Percentiles rank a stretch among this genome's conserved stretches.
Evolutionary conservation across 2,113 vertebrate species (phyloP).

Genomic region (Prionailurus bengalensis): DNA sequence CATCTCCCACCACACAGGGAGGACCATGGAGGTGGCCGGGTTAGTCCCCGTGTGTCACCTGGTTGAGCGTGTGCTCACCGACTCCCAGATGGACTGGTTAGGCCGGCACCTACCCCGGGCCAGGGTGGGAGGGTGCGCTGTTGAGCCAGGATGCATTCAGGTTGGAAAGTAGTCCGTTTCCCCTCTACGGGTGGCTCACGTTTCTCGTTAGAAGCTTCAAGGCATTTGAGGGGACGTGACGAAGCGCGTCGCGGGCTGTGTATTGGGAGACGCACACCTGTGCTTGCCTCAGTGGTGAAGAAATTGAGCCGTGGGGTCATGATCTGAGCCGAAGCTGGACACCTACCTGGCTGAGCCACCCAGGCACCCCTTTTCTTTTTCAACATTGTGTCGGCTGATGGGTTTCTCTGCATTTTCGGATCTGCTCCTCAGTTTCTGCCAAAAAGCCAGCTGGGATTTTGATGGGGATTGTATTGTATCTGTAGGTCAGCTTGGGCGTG

Average conservation of each 20-base stretch:
- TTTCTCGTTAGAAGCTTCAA: background rate
- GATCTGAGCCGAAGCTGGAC: too few relatives aligned
- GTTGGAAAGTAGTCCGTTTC: background rate
- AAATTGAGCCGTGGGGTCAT: too few relatives aligned
- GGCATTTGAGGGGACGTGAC: fast-evolving
- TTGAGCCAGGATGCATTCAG: background rate
- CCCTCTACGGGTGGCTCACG: fast-evolving
- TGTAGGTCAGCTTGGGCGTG: too few relatives aligned
- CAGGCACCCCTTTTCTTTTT: background rate
- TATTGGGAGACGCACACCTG: fast-evolving
- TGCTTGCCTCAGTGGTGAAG: background rate
- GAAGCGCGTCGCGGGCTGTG: fast-evolving
- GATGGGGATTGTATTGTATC: background rate
- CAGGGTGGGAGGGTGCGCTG: background rate
- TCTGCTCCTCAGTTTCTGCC: background rate
- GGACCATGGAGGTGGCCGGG: fast-evolving
- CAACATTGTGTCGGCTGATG: background rate
- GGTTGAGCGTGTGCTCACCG: background rate
- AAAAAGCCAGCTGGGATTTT: background rate
- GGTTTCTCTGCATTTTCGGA: background rate
- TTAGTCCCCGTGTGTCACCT: background rate
- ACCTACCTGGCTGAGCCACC: too few relatives aligned
- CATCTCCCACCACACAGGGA: background rate
- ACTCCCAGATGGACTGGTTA: fast-evolving
- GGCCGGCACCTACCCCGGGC: background rate